Base-by-base conservation (phyloP, 2,888 invertebrate genomes). In the Caenorhabditis sulstoni region DNA sequence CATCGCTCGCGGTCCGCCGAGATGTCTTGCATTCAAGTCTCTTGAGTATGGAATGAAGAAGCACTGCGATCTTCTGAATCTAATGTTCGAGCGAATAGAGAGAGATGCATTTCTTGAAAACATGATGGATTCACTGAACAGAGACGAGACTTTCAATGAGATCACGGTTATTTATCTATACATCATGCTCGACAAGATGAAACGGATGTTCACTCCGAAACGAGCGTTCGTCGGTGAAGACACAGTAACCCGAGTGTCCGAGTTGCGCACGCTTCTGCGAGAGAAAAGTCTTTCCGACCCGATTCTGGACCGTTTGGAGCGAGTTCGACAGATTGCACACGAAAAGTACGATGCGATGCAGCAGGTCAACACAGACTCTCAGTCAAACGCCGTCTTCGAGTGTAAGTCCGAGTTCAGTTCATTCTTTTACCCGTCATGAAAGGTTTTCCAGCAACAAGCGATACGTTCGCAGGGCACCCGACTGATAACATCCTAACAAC, bases 1-100 rank as follows among this genome's bases (percentile, higher is more conserved):
- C 49, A 73, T 79, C 11, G 49, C 58, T 12, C 59, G 79, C 14
- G 79, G 79, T 7, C 79, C 79, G 7, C 79, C 79, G 11, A 65
- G 59, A 55, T 66, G 71, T 45, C 29, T 8, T n/a, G 29, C 70
- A 3, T 74, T 67, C 64, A 79, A 79, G 53, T 44, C 68, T 11
- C 61, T 79, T 35, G 79, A 79, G 44, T 44, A 58, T 22, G 79
- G 79, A 65, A 74, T 79, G 64, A 68, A 41, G 18, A 79, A 79
- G 37, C 79, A 79, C 59, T 70, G 68, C 29, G 74, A 79, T 41
- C 12, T 79, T 4, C 35, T 79, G 44, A 73, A 73, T 20, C 37
- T 59, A 41, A 65, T 79, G 65, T 49, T 41, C 18, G 74, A 79
- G 9, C 64, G 65, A 37, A 11, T 23, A 1, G 65, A 70, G 45